These are phyloP conservation scores for Alosa alosa DNA, from an alignment of 2,113 vertebrate genomes.

Conservation along the genomic window DNA sequence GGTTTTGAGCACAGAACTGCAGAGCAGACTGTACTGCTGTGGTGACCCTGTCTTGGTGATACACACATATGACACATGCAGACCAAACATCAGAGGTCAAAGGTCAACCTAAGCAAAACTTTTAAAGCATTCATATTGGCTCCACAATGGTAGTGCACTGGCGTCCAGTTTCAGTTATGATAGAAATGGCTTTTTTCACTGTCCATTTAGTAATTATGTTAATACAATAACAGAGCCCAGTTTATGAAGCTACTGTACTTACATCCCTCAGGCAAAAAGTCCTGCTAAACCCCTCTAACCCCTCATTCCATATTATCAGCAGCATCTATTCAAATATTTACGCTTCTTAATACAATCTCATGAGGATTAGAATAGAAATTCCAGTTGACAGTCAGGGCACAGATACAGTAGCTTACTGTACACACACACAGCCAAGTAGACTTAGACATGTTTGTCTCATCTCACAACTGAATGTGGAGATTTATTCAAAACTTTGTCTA, in stretches of 20 bases:
- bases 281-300: not conserved
- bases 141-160: not conserved
- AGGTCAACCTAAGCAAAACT: not conserved
- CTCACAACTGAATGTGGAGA: not conserved
- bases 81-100: not conserved
- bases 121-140: not conserved
- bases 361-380: not conserved
- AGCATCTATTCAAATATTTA: not conserved
- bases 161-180: not conserved
- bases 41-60: not conserved
- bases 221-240: not conserved
- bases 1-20: not conserved
- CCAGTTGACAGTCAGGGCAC: not conserved
- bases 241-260: not conserved
- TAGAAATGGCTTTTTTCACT: not conserved
- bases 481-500: not conserved
- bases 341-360: not conserved
- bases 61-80: not conserved
- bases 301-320: not conserved
- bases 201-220: not conserved
- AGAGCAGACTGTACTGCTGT: not conserved
- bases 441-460: not conserved
- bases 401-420: not conserved
- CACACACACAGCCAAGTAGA: not conserved
- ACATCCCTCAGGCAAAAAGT: not conserved